phyloP scores from a whole-genome alignment of 2,888 invertebrate genomes.

The Ormyrus rosae region DNA sequence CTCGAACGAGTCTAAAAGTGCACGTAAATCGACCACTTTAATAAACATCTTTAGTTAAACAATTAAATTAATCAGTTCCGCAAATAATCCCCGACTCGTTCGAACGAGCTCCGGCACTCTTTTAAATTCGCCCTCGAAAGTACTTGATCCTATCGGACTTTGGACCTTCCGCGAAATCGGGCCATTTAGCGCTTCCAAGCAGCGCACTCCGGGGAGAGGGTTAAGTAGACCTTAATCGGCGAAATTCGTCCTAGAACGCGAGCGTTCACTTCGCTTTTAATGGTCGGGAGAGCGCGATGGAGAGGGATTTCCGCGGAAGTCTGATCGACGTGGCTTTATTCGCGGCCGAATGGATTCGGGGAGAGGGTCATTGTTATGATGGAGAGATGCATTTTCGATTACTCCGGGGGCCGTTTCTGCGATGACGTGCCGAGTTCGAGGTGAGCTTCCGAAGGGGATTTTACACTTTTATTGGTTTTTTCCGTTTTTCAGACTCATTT shows the following conservation, averaged over 20 bases:
- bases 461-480: neutral
- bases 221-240: slow-evolving; percentile 13
- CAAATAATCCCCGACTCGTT: neutral
- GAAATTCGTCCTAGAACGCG: slow-evolving; percentile 4
- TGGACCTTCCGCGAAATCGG: neutral
- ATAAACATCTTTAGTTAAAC: neutral
- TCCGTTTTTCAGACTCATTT: neutral
- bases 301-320: slow-evolving; percentile 5
- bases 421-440: neutral
- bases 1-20: no score
- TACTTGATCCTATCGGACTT: neutral
- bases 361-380: no score
- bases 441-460: neutral
- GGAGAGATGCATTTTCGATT: slow-evolving; percentile 7
- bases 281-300: neutral
- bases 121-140: neutral
- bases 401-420: neutral
- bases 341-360: no score
- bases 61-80: no score
- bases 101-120: neutral
- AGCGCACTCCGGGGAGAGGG: neutral
- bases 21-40: neutral
- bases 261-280: slow-evolving; percentile 24
- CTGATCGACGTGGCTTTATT: slow-evolving; percentile 31
- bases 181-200: slow-evolving; percentile 12